Conservation (phyloP, 2,797 vertebrate genomes). For the Steatocranus sp. region DNA sequence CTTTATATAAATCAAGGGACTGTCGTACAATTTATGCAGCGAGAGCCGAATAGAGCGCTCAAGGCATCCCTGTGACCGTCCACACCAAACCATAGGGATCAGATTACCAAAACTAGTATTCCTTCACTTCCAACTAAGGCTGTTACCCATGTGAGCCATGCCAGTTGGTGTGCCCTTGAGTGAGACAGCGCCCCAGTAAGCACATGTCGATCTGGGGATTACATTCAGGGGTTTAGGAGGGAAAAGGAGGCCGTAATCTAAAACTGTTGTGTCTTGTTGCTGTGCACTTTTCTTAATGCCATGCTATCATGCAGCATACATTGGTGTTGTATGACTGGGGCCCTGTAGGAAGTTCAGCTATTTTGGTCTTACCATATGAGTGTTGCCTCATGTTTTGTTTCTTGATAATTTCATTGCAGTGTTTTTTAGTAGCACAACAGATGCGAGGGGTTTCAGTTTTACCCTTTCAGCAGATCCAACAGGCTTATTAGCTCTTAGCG, state of each 20-base stretch:
- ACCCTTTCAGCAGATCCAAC: not conserved
- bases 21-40: constrained; percentile 46
- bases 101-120: constrained; percentile 61
- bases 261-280: constrained; percentile 79
- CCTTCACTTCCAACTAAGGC: constrained; percentile 67
- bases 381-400: constrained; percentile 45
- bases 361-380: constrained; percentile 57
- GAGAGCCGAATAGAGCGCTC: constrained; percentile 49
- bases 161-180: constrained; percentile 77
- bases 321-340: constrained; percentile 60
- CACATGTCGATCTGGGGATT: constrained; percentile 71
- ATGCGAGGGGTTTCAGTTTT: constrained; percentile 24
- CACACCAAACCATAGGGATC: constrained; percentile 52
- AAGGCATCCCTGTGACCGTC: constrained; percentile 46
- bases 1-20: constrained; percentile 68
- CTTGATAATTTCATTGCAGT: constrained; percentile 32
- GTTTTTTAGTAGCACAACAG: constrained; percentile 1
- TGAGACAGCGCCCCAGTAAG: constrained; percentile 65
- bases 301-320: constrained; percentile 52
- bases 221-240: constrained; percentile 66
- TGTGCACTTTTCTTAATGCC: constrained; percentile 68
- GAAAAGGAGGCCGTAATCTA: constrained; percentile 71
- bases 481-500: not conserved
- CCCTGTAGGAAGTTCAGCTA: constrained; percentile 62
- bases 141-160: constrained; percentile 43